phyloP scores from a whole-genome alignment of 2,113 vertebrate species.

The Myotis yumanensis region DNA sequence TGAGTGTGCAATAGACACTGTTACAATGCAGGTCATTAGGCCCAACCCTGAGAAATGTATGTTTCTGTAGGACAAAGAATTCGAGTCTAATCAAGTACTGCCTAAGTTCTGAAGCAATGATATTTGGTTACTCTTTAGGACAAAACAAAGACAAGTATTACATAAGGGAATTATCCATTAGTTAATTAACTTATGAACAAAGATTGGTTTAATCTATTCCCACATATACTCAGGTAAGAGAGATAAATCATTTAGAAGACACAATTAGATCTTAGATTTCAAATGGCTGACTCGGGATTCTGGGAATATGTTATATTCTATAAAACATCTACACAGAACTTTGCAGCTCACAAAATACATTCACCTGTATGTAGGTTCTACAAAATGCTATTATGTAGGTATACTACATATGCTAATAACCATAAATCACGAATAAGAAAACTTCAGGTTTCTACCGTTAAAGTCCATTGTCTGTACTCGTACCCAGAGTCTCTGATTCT shows the following conservation, averaged over 20 bases:
- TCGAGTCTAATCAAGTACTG: not conserved
- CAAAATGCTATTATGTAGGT: not conserved
- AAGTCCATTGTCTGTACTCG: not conserved
- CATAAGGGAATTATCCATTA: not conserved
- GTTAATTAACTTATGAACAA: not conserved
- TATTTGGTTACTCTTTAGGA: not conserved
- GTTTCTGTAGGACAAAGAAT: not conserved
- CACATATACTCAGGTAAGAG: not conserved
- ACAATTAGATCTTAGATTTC: not conserved
- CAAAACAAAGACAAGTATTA: not conserved
- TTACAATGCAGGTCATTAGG: not conserved
- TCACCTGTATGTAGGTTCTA: not conserved
- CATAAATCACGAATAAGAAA: not conserved
- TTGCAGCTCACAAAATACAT: not conserved
- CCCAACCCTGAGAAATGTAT: not conserved
- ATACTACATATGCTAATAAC: not conserved
- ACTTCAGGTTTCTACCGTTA: not conserved
- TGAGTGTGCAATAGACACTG: not conserved
- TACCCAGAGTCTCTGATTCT: not conserved
- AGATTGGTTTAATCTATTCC: not conserved
- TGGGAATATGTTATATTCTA: not conserved
- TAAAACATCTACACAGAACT: not conserved
- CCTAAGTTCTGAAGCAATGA: not conserved
- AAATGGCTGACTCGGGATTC: not conserved
- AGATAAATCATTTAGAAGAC: not conserved